phyloP scores from a whole-genome alignment of 1,140 invertebrate species.

The Drosophila arawakana region DNA sequence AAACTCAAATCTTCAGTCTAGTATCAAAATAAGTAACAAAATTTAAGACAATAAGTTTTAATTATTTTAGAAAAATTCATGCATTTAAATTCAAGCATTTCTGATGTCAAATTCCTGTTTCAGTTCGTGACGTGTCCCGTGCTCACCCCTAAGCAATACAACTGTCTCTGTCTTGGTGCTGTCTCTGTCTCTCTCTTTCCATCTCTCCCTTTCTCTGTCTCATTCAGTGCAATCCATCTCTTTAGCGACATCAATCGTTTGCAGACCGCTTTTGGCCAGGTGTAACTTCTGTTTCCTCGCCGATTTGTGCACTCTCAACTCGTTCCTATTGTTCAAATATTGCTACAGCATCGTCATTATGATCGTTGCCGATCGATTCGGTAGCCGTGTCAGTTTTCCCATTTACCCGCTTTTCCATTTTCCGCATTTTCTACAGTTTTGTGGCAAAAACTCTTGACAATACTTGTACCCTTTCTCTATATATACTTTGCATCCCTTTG shows the following conservation, averaged over 20 bases:
- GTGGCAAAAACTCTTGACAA: slow-evolving; percentile 52
- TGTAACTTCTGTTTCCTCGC: slow-evolving; percentile 58
- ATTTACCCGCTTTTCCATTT: slow-evolving; percentile 24
- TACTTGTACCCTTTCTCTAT: slow-evolving; percentile 35
- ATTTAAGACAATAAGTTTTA: too few relatives aligned
- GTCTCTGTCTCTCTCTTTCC: not conserved
- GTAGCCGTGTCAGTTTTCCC: slow-evolving; percentile 55
- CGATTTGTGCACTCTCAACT: slow-evolving; percentile 60
- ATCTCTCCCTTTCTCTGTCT: slow-evolving; percentile 1
- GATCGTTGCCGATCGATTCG: slow-evolving; percentile 29
- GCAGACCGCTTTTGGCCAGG: slow-evolving; percentile 49
- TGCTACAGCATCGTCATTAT: slow-evolving; percentile 38
- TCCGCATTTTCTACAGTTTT: not conserved
- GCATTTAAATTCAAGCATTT: too few relatives aligned
- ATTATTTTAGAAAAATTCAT: too few relatives aligned
- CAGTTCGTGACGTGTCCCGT: too few relatives aligned
- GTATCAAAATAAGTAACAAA: too few relatives aligned
- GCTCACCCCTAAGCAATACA: not conserved
- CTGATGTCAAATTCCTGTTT: too few relatives aligned
- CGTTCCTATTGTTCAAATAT: slow-evolving; percentile 63
- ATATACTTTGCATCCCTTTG: slow-evolving; percentile 63
- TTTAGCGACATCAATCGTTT: slow-evolving; percentile 40
- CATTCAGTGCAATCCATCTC: slow-evolving; percentile 22
- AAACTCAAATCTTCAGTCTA: too few relatives aligned
- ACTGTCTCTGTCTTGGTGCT: not conserved